Percentiles rank a stretch among this genome's conserved stretches.
These are phyloP conservation scores for Apostichopus japonicus DNA, from an alignment of 35 echinoderm and acorn worm genomes.

Conservation along the genomic window DNA sequence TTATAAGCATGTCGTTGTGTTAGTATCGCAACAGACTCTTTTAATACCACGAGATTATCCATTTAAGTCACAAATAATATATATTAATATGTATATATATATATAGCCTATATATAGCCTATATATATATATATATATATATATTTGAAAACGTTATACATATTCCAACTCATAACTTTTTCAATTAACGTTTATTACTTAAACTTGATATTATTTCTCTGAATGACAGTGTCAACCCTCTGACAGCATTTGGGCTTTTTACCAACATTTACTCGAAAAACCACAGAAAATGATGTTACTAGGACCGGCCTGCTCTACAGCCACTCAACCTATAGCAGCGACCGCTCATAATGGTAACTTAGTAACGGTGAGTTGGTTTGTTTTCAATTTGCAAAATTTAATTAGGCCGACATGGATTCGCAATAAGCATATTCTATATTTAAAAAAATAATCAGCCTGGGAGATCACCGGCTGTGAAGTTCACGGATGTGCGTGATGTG, in stretches of 20 bases:
- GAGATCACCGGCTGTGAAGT: neutral
- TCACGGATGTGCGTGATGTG: neutral
- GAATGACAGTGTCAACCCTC: neutral
- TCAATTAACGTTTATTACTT: too few relatives aligned
- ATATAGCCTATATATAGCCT: too few relatives aligned
- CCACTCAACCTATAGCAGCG: conserved; percentile 24
- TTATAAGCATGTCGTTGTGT: too few relatives aligned
- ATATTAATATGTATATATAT: too few relatives aligned
- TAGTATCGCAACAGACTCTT: too few relatives aligned
- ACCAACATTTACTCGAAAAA: conserved; percentile 3
- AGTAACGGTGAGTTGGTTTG: conserved; percentile 31
- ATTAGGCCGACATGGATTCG: neutral
- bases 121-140: too few relatives aligned
- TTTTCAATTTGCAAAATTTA: neutral
- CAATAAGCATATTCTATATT: neutral
- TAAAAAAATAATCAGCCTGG: neutral
- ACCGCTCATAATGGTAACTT: conserved; percentile 16
- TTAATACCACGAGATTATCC: too few relatives aligned
- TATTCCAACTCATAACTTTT: too few relatives aligned
- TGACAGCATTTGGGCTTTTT: neutral
- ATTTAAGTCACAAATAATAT: too few relatives aligned
- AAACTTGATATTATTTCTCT: too few relatives aligned
- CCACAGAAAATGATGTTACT: conserved; percentile 41
- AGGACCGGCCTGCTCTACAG: conserved; percentile 32
- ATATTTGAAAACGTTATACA: too few relatives aligned